Percentiles rank a stretch among this genome's conserved stretches.
These are phyloP conservation scores for Galendromus occidentalis DNA, from an alignment of 1,140 invertebrate species.

Conservation along the genomic window DNA sequence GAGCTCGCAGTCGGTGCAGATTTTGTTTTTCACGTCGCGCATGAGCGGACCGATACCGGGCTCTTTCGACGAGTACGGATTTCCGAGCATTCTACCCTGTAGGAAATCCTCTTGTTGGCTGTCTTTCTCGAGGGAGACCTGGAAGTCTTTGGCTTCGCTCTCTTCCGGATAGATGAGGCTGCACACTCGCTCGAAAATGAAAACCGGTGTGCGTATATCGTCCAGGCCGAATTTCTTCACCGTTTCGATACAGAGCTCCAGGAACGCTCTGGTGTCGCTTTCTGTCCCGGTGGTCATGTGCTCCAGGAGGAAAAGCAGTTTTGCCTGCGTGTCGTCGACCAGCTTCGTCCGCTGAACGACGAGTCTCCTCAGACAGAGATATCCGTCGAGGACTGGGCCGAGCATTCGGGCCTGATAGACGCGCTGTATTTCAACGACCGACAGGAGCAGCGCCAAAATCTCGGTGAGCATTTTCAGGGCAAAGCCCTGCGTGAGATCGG, in stretches of 20 bases:
- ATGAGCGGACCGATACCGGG: conserved; percentile 83
- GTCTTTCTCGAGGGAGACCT: conserved; percentile 88
- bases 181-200: conserved; percentile 81
- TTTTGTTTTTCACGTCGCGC: conserved; percentile 96
- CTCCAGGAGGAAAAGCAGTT: conserved; percentile 74
- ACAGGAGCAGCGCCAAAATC: conserved; percentile 50
- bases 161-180: conserved; percentile 95
- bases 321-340: conserved; percentile 91
- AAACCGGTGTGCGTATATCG: conserved; percentile 85
- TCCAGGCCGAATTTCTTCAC: conserved; percentile 75
- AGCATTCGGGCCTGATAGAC: conserved; percentile 74
- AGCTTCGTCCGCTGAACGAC: conserved; percentile 82
- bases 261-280: conserved; percentile 85
- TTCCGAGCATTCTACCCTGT: conserved; percentile 88
- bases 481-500: conserved; percentile 77
- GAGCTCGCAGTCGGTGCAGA: conserved; percentile 88
- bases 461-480: conserved; percentile 68
- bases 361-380: conserved; percentile 65
- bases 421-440: conserved; percentile 46
- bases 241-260: conserved; percentile 89
- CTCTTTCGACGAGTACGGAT: conserved; percentile 85
- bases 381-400: conserved; percentile 73
- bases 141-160: conserved; percentile 89
- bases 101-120: conserved; percentile 96
- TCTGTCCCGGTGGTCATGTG: conserved; percentile 91